Evolutionary conservation across 2,888 invertebrate species (phyloP).

Genomic region (Adineta ricciae): DNA sequence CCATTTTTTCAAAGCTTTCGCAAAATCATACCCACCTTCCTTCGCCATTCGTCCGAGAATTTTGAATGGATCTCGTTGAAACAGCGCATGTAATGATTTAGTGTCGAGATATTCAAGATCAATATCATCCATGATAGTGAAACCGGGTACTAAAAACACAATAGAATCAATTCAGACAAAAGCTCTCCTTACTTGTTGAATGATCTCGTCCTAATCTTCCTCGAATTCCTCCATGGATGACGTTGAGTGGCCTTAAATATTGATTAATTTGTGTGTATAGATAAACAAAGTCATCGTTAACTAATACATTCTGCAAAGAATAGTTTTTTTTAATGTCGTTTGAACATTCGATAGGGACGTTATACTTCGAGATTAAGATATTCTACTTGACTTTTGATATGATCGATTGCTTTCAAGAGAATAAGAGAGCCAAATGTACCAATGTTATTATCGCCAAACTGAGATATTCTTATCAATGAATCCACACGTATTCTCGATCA

Average conservation of each 20-base stretch:
- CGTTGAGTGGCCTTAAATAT: not conserved
- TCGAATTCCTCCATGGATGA: not conserved
- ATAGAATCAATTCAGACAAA: not conserved
- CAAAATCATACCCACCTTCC: constrained; percentile 6
- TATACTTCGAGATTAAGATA: constrained; percentile 8
- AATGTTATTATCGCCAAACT: constrained; percentile 18
- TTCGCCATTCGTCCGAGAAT: not conserved
- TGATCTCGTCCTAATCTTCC: not conserved
- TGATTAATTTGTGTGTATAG: constrained; percentile 20
- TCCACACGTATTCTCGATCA: not conserved
- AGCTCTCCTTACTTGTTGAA: not conserved
- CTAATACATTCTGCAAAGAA: not conserved
- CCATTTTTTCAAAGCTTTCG: not conserved
- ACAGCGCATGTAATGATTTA: not conserved
- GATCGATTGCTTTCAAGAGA: constrained; percentile 6
- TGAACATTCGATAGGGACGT: no score
- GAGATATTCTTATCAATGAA: not conserved
- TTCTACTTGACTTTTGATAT: constrained; percentile 22
- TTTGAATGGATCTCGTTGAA: constrained; percentile 23
- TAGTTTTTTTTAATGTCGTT: not conserved
- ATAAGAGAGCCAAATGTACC: constrained; percentile 19
- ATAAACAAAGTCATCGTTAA: constrained; percentile 15
- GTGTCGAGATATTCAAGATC: not conserved
- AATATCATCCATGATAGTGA: constrained; percentile 2
- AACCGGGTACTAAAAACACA: not conserved